Conservation (phyloP, 2,113 vertebrate species). For the Psophia crepitans region DNA sequence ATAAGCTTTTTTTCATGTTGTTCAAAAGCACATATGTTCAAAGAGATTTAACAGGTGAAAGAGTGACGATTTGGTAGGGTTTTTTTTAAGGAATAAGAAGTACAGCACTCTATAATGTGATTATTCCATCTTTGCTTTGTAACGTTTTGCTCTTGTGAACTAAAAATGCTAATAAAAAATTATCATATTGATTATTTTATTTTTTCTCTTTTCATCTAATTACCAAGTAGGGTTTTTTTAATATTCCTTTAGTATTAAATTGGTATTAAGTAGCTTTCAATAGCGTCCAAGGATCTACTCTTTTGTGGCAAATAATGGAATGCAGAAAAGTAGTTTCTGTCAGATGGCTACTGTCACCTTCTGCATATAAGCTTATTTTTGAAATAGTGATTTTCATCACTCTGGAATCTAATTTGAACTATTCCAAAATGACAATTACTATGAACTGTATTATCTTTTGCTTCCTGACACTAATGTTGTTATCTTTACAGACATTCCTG, state of each 20-base stretch:
- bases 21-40: background rate
- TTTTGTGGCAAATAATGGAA: background rate
- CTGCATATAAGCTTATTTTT: background rate
- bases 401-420: background rate
- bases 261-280: background rate
- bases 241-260: background rate
- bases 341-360: background rate
- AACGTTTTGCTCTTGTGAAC: background rate
- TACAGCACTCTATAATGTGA: background rate
- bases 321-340: background rate
- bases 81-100: background rate
- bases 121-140: background rate
- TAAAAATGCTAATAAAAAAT: background rate
- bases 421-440: background rate
- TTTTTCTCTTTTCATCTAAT: background rate
- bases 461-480: background rate
- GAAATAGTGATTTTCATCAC: background rate
- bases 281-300: rapidly evolving
- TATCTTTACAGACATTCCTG: background rate
- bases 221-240: background rate
- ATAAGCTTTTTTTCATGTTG: background rate
- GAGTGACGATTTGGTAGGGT: rapidly evolving
- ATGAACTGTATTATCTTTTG: background rate
- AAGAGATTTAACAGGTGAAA: background rate
- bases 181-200: background rate